Percentiles rank a stretch among this genome's conserved stretches.
Conservation (phyloP, 2,113 vertebrate genomes). For the Etheostoma cragini region DNA sequence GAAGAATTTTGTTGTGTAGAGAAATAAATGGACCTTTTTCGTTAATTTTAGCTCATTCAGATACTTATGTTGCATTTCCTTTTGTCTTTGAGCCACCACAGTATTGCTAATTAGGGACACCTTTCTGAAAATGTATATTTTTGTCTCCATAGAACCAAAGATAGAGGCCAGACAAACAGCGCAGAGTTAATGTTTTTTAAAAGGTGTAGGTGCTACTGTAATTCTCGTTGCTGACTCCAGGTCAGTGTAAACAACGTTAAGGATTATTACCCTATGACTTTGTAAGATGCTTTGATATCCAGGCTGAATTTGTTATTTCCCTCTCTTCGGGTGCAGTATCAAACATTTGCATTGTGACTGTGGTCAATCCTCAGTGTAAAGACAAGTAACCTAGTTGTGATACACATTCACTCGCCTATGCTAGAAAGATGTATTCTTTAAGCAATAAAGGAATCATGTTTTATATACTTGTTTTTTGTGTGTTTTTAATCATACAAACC, state of each 20-base stretch:
- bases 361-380: constrained; percentile 87
- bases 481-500: not conserved
- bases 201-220: constrained; percentile 69
- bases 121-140: constrained; percentile 60
- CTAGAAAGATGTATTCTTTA: constrained; percentile 96
- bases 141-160: constrained; percentile 82
- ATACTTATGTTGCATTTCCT: constrained; percentile 54
- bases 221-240: constrained; percentile 50
- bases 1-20: constrained; percentile 43
- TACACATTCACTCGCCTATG: constrained; percentile 87
- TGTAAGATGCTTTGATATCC: constrained; percentile 81
- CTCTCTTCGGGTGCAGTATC: constrained; percentile 85
- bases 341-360: constrained; percentile 89
- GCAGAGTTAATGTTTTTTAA: constrained; percentile 50
- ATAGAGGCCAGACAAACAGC: constrained; percentile 55
- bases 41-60: constrained; percentile 63
- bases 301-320: constrained; percentile 82
- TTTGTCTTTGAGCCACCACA: constrained; percentile 71
- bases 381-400: constrained; percentile 88
- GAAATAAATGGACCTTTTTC: constrained; percentile 50
- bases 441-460: constrained; percentile 98
- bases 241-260: constrained; percentile 46
- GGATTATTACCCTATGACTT: constrained; percentile 65
- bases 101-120: constrained; percentile 75
- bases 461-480: constrained; percentile 83